Conservation (phyloP, 2,113 vertebrate species). For the Psilopogon haemacephalus region DNA sequence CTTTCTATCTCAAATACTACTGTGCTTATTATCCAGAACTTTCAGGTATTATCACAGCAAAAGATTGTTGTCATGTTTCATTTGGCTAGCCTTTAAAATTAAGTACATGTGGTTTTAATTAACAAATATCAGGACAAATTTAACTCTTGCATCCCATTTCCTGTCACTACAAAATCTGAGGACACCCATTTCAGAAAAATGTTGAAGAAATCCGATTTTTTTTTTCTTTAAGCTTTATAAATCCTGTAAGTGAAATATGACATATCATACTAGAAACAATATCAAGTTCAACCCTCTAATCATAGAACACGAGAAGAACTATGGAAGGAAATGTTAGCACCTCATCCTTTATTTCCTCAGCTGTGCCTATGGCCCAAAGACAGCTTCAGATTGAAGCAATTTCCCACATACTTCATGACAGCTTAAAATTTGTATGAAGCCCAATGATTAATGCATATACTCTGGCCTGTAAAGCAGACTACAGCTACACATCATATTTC, state of each 20-base stretch:
- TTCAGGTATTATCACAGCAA: neutral
- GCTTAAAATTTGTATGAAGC: neutral
- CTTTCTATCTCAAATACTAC: neutral
- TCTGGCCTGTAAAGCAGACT: neutral
- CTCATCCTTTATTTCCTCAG: conserved; percentile 6
- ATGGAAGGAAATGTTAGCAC: neutral
- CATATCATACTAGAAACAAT: neutral
- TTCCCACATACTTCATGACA: neutral
- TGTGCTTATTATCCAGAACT: neutral
- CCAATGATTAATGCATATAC: neutral
- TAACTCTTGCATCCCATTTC: neutral
- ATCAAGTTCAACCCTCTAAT: neutral
- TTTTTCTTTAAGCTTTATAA: neutral
- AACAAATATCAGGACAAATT: neutral
- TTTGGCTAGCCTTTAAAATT: neutral
- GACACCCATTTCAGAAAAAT: neutral
- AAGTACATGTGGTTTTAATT: neutral
- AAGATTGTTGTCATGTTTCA: neutral
- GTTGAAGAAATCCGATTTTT: neutral
- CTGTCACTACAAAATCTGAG: neutral
- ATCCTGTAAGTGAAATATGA: conserved; percentile 20
- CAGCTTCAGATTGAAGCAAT: neutral
- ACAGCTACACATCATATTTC: neutral
- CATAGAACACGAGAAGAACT: neutral
- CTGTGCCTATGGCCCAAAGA: neutral